A percentile compares a stretch with the other conserved stretches of the same genome.
Evolutionary conservation across 2,888 invertebrate species (phyloP).

Genomic region (Stictocephala bisonia): DNA sequence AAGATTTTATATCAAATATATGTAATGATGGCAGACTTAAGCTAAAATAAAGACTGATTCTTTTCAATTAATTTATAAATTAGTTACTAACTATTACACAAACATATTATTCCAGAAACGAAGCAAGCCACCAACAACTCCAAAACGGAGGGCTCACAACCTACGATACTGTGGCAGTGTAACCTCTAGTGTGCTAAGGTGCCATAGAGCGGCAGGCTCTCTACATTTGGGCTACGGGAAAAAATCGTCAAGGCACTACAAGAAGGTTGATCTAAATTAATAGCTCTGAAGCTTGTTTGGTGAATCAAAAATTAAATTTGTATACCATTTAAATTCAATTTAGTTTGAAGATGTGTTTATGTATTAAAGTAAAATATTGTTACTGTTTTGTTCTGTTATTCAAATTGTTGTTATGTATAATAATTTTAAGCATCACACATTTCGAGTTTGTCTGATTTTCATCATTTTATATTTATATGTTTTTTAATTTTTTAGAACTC

Average conservation of each 20-base stretch:
- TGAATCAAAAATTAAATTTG: background rate
- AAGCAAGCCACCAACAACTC: conserved; percentile 82
- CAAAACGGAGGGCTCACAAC: conserved; percentile 92
- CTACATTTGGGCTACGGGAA: conserved; percentile 17
- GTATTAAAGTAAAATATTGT: no score
- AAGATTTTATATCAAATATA: no score
- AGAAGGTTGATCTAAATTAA: conserved; percentile 2
- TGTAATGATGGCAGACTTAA: no score
- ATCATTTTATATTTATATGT: no score
- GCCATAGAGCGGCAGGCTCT: conserved; percentile 49
- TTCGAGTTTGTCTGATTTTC: no score
- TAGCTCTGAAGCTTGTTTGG: background rate
- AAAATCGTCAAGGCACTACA: background rate
- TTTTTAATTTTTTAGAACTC: no score
- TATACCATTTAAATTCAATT: background rate
- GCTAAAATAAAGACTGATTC: no score
- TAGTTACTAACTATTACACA: no score
- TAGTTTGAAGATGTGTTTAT: background rate
- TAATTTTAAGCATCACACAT: no score
- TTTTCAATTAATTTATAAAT: no score
- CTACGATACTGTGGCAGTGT: conserved; percentile 99
- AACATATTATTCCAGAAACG: conserved; percentile 82
- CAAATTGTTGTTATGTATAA: no score
- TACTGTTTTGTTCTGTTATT: no score
- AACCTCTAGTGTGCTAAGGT: conserved; percentile 75